phyloP scores from a whole-genome alignment of 2,888 invertebrate genomes.

The Netelia virgata region DNA sequence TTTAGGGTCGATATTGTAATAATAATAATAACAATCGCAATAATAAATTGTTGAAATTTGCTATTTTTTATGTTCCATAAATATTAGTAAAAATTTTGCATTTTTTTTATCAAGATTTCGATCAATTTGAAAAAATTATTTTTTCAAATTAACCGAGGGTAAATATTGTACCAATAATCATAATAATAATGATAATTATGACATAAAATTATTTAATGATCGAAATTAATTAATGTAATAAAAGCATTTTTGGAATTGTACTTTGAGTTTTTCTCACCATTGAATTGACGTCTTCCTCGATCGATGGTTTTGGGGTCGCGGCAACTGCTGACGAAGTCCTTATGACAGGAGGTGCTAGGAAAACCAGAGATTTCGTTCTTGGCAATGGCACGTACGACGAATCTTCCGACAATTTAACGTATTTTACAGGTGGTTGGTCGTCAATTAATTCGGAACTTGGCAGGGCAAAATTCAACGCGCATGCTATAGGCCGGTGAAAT shows the following conservation, averaged over 20 bases:
- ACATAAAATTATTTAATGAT: background rate
- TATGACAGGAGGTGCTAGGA: slow-evolving; percentile 76
- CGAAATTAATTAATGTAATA: background rate
- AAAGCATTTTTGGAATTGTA: background rate
- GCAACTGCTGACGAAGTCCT: slow-evolving; percentile 75
- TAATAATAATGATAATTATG: no score
- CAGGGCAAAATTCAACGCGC: slow-evolving; percentile 67
- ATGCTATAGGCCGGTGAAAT: slow-evolving; percentile 71
- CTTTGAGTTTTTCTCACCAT: slow-evolving; percentile 63
- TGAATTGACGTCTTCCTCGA: slow-evolving; percentile 69
- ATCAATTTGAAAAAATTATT: no score
- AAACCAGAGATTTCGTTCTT: slow-evolving; percentile 74
- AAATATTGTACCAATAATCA: no score
- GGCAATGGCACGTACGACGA: slow-evolving; percentile 74
- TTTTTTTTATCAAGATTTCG: no score
- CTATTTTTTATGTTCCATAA: no score
- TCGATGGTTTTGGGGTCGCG: slow-evolving; percentile 69
- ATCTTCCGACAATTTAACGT: slow-evolving; percentile 75
- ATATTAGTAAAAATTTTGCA: no score
- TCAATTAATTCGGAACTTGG: slow-evolving; percentile 12
- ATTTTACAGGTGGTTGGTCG: slow-evolving; percentile 61
- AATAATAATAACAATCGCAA: no score
- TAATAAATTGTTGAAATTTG: no score
- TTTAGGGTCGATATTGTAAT: no score
- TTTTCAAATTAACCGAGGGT: no score